phyloP scores from a whole-genome alignment of 1,140 invertebrate species.

The Brachionus manjavacas region DNA sequence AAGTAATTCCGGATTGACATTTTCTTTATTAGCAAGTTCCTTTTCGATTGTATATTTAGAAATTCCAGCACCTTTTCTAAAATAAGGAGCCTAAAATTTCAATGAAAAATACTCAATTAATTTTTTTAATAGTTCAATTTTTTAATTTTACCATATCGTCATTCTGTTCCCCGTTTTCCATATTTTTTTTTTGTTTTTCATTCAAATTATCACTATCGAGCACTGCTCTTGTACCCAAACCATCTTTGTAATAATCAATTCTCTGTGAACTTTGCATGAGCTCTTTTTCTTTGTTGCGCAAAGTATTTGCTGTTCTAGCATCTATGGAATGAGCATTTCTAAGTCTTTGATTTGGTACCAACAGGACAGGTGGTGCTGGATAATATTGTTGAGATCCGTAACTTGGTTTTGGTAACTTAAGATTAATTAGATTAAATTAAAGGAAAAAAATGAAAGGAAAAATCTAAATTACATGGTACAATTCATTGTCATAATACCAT shows the following conservation, averaged over 20 bases:
- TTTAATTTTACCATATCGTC: conserved; percentile 13
- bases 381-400: conserved; percentile 19
- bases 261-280: conserved; percentile 21
- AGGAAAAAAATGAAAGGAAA: background rate
- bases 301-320: conserved; percentile 17
- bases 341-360: conserved; percentile 9
- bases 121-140: background rate
- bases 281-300: conserved; percentile 36
- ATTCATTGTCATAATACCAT: conserved; percentile 36
- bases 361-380: conserved; percentile 15
- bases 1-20: background rate
- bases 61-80: conserved; percentile 7
- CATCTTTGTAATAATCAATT: conserved; percentile 40
- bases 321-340: background rate
- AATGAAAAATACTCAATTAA: background rate
- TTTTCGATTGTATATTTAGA: background rate
- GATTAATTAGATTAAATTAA: background rate
- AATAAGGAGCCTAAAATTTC: conserved; percentile 15
- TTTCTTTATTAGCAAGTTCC: background rate
- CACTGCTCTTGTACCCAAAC: conserved; percentile 12
- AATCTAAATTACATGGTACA: conserved; percentile 24
- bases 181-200: background rate
- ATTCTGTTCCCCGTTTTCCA: background rate
- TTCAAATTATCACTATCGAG: conserved; percentile 22
- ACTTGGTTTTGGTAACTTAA: conserved; percentile 15